phyloP scores from a whole-genome alignment of 2,888 invertebrate species.

The Eurois occulta region DNA sequence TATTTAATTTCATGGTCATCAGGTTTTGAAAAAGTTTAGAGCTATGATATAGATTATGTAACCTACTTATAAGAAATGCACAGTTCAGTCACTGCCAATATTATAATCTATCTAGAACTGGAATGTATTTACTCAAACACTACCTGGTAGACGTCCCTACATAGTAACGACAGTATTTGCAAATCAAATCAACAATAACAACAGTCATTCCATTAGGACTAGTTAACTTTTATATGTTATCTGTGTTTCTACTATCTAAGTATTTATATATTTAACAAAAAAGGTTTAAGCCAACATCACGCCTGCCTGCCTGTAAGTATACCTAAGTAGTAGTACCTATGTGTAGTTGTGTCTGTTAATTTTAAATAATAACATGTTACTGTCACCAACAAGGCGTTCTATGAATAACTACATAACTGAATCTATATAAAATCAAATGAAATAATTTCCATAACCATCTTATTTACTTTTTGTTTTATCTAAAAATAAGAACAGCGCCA shows the following conservation, averaged over 20 bases:
- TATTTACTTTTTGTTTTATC: background rate
- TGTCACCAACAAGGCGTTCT: background rate
- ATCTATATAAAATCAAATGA: background rate
- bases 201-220: background rate
- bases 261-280: background rate
- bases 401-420: background rate
- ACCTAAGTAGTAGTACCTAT: background rate
- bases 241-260: background rate
- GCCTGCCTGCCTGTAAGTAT: background rate
- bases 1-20: background rate
- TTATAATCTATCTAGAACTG: background rate
- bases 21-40: background rate
- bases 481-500: conserved; percentile 51
- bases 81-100: background rate
- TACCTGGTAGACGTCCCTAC: background rate
- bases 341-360: background rate
- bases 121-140: background rate
- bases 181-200: background rate
- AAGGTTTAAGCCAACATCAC: background rate
- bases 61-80: background rate
- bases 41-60: background rate
- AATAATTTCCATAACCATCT: background rate
- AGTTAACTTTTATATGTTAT: background rate
- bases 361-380: background rate
- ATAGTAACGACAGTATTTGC: background rate